These are phyloP conservation scores for Shinisaurus crocodilurus DNA, from an alignment of 2,113 vertebrate species.

Conservation along the genomic window DNA sequence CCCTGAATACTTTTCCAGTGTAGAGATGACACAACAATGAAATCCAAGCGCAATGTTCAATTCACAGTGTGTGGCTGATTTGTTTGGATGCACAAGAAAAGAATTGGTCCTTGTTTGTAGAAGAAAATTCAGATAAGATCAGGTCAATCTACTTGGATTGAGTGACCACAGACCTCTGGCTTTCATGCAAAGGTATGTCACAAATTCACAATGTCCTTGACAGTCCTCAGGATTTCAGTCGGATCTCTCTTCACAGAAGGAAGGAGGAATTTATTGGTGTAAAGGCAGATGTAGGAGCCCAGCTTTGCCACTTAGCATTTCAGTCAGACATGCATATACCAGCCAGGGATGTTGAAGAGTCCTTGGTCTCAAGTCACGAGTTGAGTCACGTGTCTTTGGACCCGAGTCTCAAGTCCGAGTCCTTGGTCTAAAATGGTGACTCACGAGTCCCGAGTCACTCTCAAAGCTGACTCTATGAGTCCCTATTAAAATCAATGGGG, in stretches of 20 bases:
- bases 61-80: slow-evolving; percentile 36
- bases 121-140: slow-evolving; percentile 81
- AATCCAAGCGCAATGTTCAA: slow-evolving; percentile 30
- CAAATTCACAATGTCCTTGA: slow-evolving; percentile 75
- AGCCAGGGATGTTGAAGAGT: no score
- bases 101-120: slow-evolving; percentile 72
- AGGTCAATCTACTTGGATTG: slow-evolving; percentile 74
- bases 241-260: slow-evolving; percentile 61
- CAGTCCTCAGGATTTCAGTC: slow-evolving; percentile 77
- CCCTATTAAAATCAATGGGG: no score
- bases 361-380: no score
- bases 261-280: slow-evolving; percentile 38
- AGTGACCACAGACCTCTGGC: slow-evolving; percentile 80
- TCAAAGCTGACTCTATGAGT: no score
- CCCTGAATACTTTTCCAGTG: not conserved
- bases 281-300: slow-evolving; percentile 43
- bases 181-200: slow-evolving; percentile 56
- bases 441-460: no score
- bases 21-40: not conserved
- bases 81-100: slow-evolving; percentile 52
- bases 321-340: not conserved
- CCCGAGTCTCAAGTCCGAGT: no score
- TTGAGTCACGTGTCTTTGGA: no score
- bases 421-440: no score
- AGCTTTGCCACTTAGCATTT: not conserved